phyloP scores from a whole-genome alignment of 2,888 invertebrate species.

The Thera obeliscata region DNA sequence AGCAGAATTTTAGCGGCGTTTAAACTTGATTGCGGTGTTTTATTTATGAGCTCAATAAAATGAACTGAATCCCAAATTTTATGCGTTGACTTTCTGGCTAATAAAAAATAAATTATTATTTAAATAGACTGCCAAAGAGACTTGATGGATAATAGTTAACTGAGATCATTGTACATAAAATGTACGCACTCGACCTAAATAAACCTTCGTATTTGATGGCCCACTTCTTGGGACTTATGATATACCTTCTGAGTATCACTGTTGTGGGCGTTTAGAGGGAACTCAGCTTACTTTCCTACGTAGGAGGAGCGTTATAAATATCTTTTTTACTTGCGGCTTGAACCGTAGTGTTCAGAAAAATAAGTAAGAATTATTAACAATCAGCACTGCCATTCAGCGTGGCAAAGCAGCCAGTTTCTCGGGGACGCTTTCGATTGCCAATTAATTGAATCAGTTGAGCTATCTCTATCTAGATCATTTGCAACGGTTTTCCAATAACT shows the following conservation, averaged over 20 bases:
- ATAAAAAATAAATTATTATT: slow-evolving; percentile 27
- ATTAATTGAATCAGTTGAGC: too few relatives aligned
- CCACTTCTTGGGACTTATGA: slow-evolving; percentile 4
- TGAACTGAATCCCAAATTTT: slow-evolving; percentile 32
- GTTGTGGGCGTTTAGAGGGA: neutral
- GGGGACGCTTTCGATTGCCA: too few relatives aligned
- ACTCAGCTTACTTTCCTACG: slow-evolving; percentile 42
- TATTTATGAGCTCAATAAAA: slow-evolving; percentile 38
- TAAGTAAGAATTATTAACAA: too few relatives aligned
- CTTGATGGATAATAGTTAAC: slow-evolving; percentile 5
- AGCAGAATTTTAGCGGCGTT: slow-evolving; percentile 32
- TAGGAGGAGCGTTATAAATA: too few relatives aligned
- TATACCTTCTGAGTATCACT: neutral
- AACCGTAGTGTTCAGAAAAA: too few relatives aligned
- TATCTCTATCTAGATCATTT: too few relatives aligned
- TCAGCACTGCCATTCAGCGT: too few relatives aligned
- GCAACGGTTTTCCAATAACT: too few relatives aligned
- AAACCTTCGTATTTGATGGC: neutral
- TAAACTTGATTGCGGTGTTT: slow-evolving; percentile 37
- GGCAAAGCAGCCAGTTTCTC: too few relatives aligned
- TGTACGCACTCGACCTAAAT: neutral
- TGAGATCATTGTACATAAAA: slow-evolving; percentile 2
- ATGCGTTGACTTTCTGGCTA: slow-evolving; percentile 20
- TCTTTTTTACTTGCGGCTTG: too few relatives aligned
- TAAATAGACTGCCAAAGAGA: slow-evolving; percentile 3